Evolutionary conservation across 1,140 invertebrate species (phyloP), one percentile per base, ranked within the genome.

Genomic region (Lasaia peninsularis): DNA sequence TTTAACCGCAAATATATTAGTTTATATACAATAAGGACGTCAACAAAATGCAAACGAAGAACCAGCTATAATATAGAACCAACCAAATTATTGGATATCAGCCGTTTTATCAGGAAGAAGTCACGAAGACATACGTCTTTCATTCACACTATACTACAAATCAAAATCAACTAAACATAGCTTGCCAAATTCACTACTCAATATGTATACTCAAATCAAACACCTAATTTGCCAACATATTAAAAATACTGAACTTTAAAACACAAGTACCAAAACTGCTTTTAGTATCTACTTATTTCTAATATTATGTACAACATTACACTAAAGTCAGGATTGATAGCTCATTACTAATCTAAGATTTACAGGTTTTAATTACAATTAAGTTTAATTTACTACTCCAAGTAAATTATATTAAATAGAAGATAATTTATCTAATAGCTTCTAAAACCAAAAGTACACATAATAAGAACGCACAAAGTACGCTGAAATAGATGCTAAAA

Each of bases 1-100:
- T 82, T 83, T 88, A 86, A 88, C 81, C 78, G 77, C 80, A 86
- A 79, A 86, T 88, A 88, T 86, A 88, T 85, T 88, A 88, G 80
- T 85, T 78, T 86, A 83, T 88, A 78, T 88, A 88, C 80, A 85
- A 72, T 73, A 79, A 72, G 81, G 83, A 78, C 73, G 69, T 80
- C 75, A 86, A 84, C 82, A 86, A 88, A 85, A 88, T 88, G 81
- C 85, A 86, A 86, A 86, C 70, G 69, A 69, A 81, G 73, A 80
- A 73, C 75, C 71, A 75, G 73, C 71, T 71, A 72, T 63, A 62
- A 62, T 24, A 69, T 68, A 62, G 54, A 67, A 67, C 60, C 60
- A 71, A 44, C 37, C 37, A 44, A 55, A 44, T 65, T 63, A 66
- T 69, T 62, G 50, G 63, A 58, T 60, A 65, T 64, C 58, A 68